phyloP scores from a whole-genome alignment of 2,888 invertebrate species.

The Bembecia ichneumoniformis region DNA sequence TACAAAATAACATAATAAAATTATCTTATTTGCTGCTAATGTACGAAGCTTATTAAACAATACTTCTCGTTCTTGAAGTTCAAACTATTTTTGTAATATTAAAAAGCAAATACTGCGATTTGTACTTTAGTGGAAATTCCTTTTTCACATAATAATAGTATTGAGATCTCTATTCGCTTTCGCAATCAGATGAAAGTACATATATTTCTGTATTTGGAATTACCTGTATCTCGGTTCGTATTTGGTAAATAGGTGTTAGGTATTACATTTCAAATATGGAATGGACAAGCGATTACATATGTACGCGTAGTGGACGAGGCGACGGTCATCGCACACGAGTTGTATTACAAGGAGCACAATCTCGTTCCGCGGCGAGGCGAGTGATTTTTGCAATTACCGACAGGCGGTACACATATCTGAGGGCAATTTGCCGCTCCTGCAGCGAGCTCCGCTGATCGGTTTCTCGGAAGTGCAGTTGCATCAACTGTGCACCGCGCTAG shows the following conservation, averaged over 20 bases:
- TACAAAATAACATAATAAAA: too few relatives aligned
- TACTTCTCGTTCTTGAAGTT: too few relatives aligned
- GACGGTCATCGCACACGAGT: slow-evolving; percentile 18
- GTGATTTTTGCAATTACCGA: slow-evolving; percentile 68
- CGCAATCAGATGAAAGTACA: too few relatives aligned
- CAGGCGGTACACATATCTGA: slow-evolving; percentile 65
- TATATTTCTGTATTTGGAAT: too few relatives aligned
- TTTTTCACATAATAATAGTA: too few relatives aligned
- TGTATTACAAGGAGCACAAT: slow-evolving; percentile 34
- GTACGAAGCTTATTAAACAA: too few relatives aligned
- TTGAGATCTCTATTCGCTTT: too few relatives aligned
- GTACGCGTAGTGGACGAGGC: background rate
- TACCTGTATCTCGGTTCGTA: too few relatives aligned
- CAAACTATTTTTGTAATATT: too few relatives aligned
- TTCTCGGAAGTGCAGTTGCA: slow-evolving; percentile 64
- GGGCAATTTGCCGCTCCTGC: slow-evolving; percentile 63
- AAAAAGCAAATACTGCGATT: too few relatives aligned
- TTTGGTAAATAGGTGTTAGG: background rate
- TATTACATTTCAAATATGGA: background rate
- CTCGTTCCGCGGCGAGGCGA: slow-evolving; percentile 25
- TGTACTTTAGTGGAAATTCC: too few relatives aligned
- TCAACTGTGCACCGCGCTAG: slow-evolving; percentile 43
- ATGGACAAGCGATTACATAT: background rate
- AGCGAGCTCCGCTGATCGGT: slow-evolving; percentile 51
- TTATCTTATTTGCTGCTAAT: too few relatives aligned